phyloP scores from a whole-genome alignment of 2,888 invertebrate species.

The Tortricodes alternella region DNA sequence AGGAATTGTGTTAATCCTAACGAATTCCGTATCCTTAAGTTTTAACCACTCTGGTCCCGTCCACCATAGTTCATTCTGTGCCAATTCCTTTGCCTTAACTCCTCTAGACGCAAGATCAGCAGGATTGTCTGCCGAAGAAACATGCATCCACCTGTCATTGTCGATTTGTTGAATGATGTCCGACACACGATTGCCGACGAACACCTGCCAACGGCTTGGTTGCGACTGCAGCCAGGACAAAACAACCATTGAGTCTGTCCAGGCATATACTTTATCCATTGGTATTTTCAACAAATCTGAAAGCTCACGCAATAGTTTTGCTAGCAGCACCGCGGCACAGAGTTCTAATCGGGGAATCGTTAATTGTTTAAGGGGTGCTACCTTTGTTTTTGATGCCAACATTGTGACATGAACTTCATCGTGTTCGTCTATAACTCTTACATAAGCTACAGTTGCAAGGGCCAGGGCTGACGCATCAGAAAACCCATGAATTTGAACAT shows the following conservation, averaged over 20 bases:
- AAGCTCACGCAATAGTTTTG: slow-evolving; percentile 27
- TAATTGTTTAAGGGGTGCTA: slow-evolving; percentile 38
- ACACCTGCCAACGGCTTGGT: slow-evolving; percentile 8
- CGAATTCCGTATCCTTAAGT: not conserved
- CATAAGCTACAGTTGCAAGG: slow-evolving; percentile 34
- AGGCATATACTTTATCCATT: slow-evolving; percentile 15
- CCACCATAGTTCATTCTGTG: slow-evolving; percentile 19
- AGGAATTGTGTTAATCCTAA: not conserved
- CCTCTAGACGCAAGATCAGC: not conserved
- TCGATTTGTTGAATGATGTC: slow-evolving; percentile 17
- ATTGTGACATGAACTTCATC: slow-evolving; percentile 18
- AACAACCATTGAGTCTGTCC: slow-evolving; percentile 34
- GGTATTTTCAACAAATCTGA: slow-evolving; percentile 21
- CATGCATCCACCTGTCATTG: slow-evolving; percentile 30
- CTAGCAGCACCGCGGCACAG: slow-evolving; percentile 35
- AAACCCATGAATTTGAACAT: slow-evolving; percentile 36
- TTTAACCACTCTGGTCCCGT: slow-evolving; percentile 24
- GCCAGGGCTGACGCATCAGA: slow-evolving; percentile 34
- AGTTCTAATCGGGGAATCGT: slow-evolving; percentile 37
- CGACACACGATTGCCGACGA: slow-evolving; percentile 4
- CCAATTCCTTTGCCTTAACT: slow-evolving; percentile 5
- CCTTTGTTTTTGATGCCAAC: slow-evolving; percentile 34
- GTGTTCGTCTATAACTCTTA: slow-evolving; percentile 24
- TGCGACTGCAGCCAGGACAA: slow-evolving; percentile 31
- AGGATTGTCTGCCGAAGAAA: slow-evolving; percentile 8